Evolutionary conservation across 2,797 vertebrate genomes (phyloP).

Genomic region (Rhinichthys osculus): DNA sequence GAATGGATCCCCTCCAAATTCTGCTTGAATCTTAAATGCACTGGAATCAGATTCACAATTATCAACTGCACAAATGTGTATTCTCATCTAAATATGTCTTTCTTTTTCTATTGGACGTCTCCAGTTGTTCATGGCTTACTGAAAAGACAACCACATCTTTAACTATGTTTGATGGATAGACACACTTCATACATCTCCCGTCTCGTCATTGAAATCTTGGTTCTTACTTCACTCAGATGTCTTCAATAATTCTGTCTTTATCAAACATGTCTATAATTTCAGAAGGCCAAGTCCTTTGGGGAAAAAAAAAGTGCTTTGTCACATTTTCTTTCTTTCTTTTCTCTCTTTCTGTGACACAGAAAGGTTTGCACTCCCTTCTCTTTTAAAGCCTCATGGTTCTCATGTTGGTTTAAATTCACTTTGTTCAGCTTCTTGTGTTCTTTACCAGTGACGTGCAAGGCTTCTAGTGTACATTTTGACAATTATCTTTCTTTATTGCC

Average conservation of each 20-base stretch:
- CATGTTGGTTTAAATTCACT: neutral
- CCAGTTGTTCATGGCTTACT: neutral
- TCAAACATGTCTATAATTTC: neutral
- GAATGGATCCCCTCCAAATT: neutral
- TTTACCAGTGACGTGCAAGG: neutral
- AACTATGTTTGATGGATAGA: neutral
- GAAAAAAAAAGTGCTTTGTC: neutral
- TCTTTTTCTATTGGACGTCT: neutral
- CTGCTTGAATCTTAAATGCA: neutral
- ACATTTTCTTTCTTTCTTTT: neutral
- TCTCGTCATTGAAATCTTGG: neutral
- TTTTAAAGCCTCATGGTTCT: neutral
- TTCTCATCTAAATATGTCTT: neutral
- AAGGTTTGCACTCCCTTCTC: neutral
- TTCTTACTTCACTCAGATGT: neutral
- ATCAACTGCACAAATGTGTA: neutral
- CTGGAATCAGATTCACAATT: neutral
- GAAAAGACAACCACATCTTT: neutral
- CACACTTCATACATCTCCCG: neutral
- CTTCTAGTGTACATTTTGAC: neutral
- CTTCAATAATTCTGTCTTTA: neutral
- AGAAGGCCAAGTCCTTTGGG: neutral
- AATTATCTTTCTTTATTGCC: neutral
- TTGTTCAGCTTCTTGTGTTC: conserved; percentile 2
- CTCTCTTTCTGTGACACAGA: neutral